Percentiles rank a stretch among this genome's conserved stretches.
These are phyloP conservation scores for Drosophila cracens DNA, from an alignment of 2,888 invertebrate genomes.

Conservation along the genomic window DNA sequence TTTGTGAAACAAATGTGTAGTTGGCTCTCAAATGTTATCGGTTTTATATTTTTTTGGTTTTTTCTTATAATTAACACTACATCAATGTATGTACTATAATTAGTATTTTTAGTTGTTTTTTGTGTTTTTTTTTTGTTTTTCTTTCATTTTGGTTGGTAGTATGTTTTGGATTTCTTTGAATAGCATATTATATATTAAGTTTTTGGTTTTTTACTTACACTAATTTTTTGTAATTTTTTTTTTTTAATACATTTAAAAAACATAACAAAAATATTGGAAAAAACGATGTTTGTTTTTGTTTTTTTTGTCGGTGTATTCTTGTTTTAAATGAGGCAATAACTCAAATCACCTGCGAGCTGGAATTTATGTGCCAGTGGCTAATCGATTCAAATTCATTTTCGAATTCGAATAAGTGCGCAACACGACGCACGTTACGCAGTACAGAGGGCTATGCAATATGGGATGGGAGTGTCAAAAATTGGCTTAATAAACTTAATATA, in stretches of 20 bases:
- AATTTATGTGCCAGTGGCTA: constrained; percentile 72
- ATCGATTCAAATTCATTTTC: constrained; percentile 59
- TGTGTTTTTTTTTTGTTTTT: constrained; percentile 27
- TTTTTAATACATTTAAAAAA: constrained; percentile 71
- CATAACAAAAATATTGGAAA: constrained; percentile 57
- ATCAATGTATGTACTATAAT: constrained; percentile 81
- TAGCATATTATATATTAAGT: constrained; percentile 71
- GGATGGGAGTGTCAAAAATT: constrained; percentile 43
- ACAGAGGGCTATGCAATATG: constrained; percentile 61
- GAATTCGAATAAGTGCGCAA: constrained; percentile 38
- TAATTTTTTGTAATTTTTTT: constrained; percentile 44
- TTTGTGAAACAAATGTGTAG: constrained; percentile 51
- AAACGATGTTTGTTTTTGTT: constrained; percentile 38
- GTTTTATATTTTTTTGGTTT: constrained; percentile 43
- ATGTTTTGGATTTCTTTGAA: constrained; percentile 82
- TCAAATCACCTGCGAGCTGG: constrained; percentile 75
- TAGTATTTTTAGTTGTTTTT: constrained; percentile 79
- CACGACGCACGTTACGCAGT: constrained; percentile 27
- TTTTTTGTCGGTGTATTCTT: constrained; percentile 63
- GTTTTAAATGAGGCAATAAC: constrained; percentile 61
- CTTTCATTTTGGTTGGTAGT: constrained; percentile 62
- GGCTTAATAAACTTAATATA: constrained; percentile 49
- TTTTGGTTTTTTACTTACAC: constrained; percentile 52
- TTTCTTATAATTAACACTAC: constrained; percentile 78
- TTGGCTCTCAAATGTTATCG: constrained; percentile 57